Conservation (phyloP, 1,140 invertebrate genomes). For the Eriocheir sinensis region DNA sequence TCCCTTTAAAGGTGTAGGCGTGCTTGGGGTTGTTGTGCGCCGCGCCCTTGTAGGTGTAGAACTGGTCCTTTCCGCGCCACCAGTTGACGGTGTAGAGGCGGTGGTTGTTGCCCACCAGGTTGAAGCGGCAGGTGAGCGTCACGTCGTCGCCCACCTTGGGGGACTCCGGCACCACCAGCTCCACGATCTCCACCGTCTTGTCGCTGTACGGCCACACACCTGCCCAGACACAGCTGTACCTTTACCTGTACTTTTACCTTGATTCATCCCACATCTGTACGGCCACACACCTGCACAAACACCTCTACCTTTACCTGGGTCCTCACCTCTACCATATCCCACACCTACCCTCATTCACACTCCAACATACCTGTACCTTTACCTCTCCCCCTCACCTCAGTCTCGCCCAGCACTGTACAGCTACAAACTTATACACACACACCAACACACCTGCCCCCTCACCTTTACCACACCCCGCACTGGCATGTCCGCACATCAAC, state of each 20-base stretch:
- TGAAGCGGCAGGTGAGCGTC: constrained; percentile 88
- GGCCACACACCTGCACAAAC: not conserved
- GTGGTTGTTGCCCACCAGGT: constrained; percentile 87
- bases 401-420: not conserved
- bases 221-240: not conserved
- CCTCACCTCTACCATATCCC: too few species aligned
- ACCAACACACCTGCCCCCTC: too few species aligned
- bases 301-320: too few species aligned
- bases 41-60: constrained; percentile 88
- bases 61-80: constrained; percentile 90
- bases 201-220: constrained; percentile 26
- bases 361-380: not conserved
- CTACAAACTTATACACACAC: not conserved
- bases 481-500: too few species aligned
- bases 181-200: constrained; percentile 71
- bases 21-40: constrained; percentile 85
- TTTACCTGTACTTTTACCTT: too few species aligned
- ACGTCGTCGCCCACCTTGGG: constrained; percentile 69
- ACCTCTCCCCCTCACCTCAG: not conserved
- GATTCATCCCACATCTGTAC: too few species aligned
- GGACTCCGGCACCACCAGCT: constrained; percentile 64
- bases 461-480: too few species aligned
- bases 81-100: constrained; percentile 91
- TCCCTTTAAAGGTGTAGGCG: constrained; percentile 86
- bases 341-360: not conserved